phyloP scores from a whole-genome alignment of 2,888 invertebrate species.

The Euzophera pinguis region DNA sequence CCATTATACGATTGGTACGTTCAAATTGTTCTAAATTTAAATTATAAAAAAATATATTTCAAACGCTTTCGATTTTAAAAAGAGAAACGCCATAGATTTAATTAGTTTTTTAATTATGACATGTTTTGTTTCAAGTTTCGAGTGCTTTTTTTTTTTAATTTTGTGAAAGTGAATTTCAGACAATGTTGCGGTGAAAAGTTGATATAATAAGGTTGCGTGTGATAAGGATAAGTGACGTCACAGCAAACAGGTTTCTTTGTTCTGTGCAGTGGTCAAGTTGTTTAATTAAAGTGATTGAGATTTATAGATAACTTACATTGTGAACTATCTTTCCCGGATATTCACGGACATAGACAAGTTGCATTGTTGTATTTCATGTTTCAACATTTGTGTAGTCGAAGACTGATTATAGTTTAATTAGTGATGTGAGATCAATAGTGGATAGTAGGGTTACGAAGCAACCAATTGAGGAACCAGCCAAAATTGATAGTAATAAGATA shows the following conservation, averaged over 20 bases:
- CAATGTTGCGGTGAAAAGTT: constrained; percentile 16
- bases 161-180: constrained; percentile 21
- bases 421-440: too few species aligned
- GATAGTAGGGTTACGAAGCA: too few species aligned
- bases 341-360: too few species aligned
- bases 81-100: not conserved
- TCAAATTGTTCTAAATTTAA: constrained; percentile 36
- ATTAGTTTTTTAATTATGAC: not conserved
- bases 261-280: constrained; percentile 28
- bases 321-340: not conserved
- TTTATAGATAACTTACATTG: constrained; percentile 1
- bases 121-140: not conserved
- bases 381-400: too few species aligned
- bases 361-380: too few species aligned
- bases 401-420: too few species aligned
- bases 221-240: constrained; percentile 43
- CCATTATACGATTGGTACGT: constrained; percentile 70
- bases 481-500: too few species aligned
- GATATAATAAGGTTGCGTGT: constrained; percentile 22
- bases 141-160: not conserved
- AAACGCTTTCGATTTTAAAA: not conserved
- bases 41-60: constrained; percentile 1
- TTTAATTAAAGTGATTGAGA: constrained; percentile 5
- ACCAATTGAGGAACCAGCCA: too few species aligned
- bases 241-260: constrained; percentile 40